A percentile compares a stretch with the other conserved stretches of the same genome.
Evolutionary conservation across 2,113 vertebrate species (phyloP).

Genomic region (Hippocampus comes): DNA sequence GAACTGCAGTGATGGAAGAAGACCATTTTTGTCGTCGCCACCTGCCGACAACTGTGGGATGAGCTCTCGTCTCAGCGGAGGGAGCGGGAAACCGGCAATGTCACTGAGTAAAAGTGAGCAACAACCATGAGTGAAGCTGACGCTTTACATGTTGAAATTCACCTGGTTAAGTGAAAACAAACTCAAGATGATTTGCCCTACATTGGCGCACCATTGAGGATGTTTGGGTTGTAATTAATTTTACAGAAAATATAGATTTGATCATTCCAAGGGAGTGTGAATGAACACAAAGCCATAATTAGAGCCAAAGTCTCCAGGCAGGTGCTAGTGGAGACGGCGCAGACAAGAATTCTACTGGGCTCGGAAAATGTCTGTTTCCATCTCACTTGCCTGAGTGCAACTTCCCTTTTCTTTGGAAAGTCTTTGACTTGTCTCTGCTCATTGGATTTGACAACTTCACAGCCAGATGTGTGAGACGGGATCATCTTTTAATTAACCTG

Average conservation of each 20-base stretch:
- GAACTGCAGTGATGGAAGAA: no score
- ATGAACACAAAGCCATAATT: background rate
- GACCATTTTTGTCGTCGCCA: no score
- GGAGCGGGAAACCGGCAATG: no score
- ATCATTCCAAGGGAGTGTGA: background rate
- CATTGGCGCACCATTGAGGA: no score
- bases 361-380: conserved; percentile 22
- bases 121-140: no score
- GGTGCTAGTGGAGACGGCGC: background rate
- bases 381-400: conserved; percentile 33
- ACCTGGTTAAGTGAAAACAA: no score
- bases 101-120: no score
- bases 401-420: conserved; percentile 23
- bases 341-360: background rate
- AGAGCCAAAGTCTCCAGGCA: background rate
- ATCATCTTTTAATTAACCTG: conserved; percentile 64
- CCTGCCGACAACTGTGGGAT: no score
- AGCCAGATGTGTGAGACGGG: conserved; percentile 42
- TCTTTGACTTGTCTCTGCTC: conserved; percentile 36
- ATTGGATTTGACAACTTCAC: conserved; percentile 51
- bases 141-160: no score
- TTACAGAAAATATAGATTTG: background rate
- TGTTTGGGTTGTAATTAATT: no score
- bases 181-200: no score
- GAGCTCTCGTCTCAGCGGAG: no score